Evolutionary conservation across 2,888 invertebrate species (phyloP).

Genomic region (Cephus pulcher): DNA sequence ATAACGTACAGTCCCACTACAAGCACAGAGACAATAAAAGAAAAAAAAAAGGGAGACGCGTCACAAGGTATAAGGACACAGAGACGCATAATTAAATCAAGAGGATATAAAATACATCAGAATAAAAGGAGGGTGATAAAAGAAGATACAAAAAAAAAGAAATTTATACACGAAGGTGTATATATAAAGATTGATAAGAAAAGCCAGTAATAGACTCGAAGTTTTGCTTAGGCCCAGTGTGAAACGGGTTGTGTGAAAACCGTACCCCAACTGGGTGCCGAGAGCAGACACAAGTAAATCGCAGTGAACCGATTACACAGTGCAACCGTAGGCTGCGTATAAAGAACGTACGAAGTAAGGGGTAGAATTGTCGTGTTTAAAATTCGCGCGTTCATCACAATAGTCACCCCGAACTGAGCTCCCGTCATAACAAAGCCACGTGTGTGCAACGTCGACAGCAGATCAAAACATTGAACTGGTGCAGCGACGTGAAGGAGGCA

Average conservation of each 20-base stretch:
- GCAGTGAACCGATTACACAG: background rate
- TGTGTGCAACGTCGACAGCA: constrained; percentile 27
- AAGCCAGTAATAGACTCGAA: background rate
- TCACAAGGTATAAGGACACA: background rate
- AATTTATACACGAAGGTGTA: background rate
- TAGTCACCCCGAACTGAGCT: background rate
- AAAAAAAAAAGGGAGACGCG: background rate
- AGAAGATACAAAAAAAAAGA: background rate
- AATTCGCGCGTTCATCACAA: background rate
- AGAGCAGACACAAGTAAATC: background rate
- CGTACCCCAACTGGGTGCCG: background rate
- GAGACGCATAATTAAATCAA: background rate
- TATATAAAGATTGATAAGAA: background rate
- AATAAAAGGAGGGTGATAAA: background rate
- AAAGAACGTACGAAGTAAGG: background rate
- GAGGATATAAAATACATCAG: background rate
- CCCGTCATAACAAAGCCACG: constrained; percentile 42
- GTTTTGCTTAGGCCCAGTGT: background rate
- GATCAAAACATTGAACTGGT: background rate
- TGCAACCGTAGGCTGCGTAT: background rate
- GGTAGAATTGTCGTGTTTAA: background rate
- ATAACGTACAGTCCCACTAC: background rate
- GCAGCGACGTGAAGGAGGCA: constrained; percentile 20
- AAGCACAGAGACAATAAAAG: background rate
- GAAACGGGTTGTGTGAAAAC: background rate